These are phyloP conservation scores for Peromyscus californicus DNA, from an alignment of 2,113 vertebrate genomes.

Conservation along the genomic window DNA sequence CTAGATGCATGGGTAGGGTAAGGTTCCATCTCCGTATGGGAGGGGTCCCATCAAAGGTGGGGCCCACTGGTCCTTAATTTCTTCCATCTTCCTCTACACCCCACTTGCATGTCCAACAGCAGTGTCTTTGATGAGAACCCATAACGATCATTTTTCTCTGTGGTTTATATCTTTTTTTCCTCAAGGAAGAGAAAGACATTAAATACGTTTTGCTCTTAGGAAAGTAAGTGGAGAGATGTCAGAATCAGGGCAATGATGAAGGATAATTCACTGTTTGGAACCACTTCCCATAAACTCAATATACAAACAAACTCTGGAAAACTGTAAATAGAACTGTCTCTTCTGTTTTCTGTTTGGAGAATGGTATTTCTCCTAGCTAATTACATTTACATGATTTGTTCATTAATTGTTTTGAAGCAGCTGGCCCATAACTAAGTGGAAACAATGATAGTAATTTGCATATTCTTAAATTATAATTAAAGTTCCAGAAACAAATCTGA, in stretches of 20 bases:
- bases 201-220: conserved; percentile 63
- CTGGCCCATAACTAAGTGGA: conserved; percentile 70
- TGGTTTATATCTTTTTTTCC: conserved; percentile 36
- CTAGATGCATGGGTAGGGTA: neutral
- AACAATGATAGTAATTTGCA: conserved; percentile 74
- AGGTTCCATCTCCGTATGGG: neutral
- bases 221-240: conserved; percentile 62
- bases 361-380: conserved; percentile 71
- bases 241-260: neutral
- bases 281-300: conserved; percentile 7
- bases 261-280: conserved; percentile 44
- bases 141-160: conserved; percentile 37
- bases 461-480: conserved; percentile 74
- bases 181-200: conserved; percentile 16
- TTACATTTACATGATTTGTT: conserved; percentile 71
- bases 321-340: conserved; percentile 56
- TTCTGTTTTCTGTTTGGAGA: conserved; percentile 60
- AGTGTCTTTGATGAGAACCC: conserved; percentile 14
- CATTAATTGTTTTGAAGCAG: conserved; percentile 74
- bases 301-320: conserved; percentile 41
- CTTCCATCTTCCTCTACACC: neutral
- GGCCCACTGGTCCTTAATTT: neutral
- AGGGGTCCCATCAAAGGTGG: neutral
- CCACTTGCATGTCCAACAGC: neutral
- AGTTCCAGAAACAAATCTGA: conserved; percentile 67